These are phyloP conservation scores for Stratiomys singularior DNA, from an alignment of 2,888 invertebrate species.

Conservation along the genomic window DNA sequence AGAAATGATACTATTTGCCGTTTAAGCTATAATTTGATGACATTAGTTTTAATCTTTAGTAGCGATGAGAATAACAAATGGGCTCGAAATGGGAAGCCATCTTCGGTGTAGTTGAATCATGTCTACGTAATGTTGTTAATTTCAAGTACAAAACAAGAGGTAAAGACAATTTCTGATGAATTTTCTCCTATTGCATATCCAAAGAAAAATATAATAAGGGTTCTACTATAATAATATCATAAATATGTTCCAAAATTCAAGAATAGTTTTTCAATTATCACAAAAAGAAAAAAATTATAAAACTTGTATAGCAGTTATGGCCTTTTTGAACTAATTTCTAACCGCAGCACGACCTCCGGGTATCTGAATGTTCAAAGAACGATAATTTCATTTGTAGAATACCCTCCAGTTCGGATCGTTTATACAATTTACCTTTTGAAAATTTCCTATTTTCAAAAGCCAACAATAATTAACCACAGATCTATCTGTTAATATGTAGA, in stretches of 20 bases:
- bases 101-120: no score
- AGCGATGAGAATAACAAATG: constrained; percentile 49
- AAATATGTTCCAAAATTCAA: no score
- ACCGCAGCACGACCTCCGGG: background rate
- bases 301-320: background rate
- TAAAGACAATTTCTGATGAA: no score
- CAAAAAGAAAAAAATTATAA: background rate
- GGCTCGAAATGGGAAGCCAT: background rate
- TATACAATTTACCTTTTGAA: constrained; percentile 11
- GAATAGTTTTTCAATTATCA: no score
- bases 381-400: constrained; percentile 10
- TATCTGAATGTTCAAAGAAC: background rate
- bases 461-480: constrained; percentile 42
- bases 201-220: no score
- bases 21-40: constrained; percentile 50
- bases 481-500: constrained; percentile 38
- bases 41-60: constrained; percentile 53
- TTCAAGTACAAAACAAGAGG: no score
- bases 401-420: constrained; percentile 22
- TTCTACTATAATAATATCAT: no score
- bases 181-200: no score
- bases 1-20: no score
- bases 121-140: no score
- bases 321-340: background rate
- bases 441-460: background rate